Evolutionary conservation across 1,140 invertebrate species (phyloP), one percentile per base, ranked within the genome.

Genomic region (Schlechtendalia chinensis): DNA sequence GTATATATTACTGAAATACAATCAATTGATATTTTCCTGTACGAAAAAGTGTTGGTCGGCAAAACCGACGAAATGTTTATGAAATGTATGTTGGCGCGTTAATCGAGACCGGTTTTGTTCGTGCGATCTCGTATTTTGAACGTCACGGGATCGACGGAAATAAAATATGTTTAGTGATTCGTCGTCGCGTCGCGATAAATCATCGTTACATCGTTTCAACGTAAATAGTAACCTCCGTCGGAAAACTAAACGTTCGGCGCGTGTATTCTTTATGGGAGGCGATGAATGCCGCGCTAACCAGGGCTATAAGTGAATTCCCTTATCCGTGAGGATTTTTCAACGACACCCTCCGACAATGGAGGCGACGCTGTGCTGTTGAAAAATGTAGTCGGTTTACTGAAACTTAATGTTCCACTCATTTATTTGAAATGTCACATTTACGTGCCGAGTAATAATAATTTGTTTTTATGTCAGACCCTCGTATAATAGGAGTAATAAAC

Each of bases 381-480:
- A 71, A 53, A 71, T 27, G 45, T 71, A 71, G 22, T 71, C 67
- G 24, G 67, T n/a, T 27, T n/a, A 29, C 22, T 11, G 67, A 50
- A 53, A 71, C 67, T 71, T 71, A 71, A 71, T 71, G 67, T 27
- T 71, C 67, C 24, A 71, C 67, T 71, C 67, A 71, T 71, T 71
- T 71, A 71, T 71, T 71, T 71, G 67, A 71, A 71, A 71, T 53
- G 67, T 71, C 67, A 71, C 67, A 71, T 71, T 71, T 71, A 71
- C 67, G 67, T 71, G 67, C 67, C 27, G 67, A 71, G 67, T 53
- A 71, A 71, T 71, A 71, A 71, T 71, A 71, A 71, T 71, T 71
- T 71, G 67, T 71, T 71, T 71, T 71, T 71, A 71, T 53, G 67
- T 71, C 67, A 71, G 67, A 12, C 67, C 67, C 14, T 24, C 22